Evolutionary conservation across 2,113 vertebrate genomes (phyloP), one percentile per base, ranked within the genome.

Genomic region (Apeltes quadracus): DNA sequence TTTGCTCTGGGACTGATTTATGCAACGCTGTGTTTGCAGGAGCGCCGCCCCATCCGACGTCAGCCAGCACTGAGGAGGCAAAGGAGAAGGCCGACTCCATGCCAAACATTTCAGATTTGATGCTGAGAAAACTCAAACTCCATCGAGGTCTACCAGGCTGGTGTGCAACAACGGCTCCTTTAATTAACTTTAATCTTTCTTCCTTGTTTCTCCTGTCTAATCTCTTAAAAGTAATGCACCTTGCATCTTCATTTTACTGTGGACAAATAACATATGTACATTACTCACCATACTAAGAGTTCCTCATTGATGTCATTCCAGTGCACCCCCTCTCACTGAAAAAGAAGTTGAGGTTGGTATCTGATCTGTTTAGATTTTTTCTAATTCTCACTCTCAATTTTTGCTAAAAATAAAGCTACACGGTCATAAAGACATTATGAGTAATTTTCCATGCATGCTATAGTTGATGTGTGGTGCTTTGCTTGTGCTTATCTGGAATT

Each of bases 341-440:
- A 98, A 98, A 91, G 97, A 99, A 94, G 94, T 99, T 58, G 97
- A 99, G 95, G 97, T 98, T 89, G 89, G 96, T 92, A 82, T 84
- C 56, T 69, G 29, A 63, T 80, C 27, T 67, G 25, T 39, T 8
- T 16, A 70, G 7, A 16, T 56, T 46, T 56, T 54, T 39, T 20
- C 1, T 58, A 3, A 13, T 44, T 67, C 57, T 48, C 10, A 20
- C 10, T 20, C 41, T 23, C n/a, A n/a, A 50, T 44, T 56, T 14
- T 23, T 22, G n/a, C 10, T 22, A 7, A 29, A 48, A 61, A n/a
- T 20, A 32, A 44, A 51, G 25, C 34, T 38, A 15, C 4, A 55
- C 51, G 22, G 4, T n/a, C 5, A 12, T 23, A 63, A 41, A 79
- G 39, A 55, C 2, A 22, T 5, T 11, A 20, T 59, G 2, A 63